These are phyloP conservation scores for Acleris emargana DNA, from an alignment of 2,888 invertebrate genomes.

Conservation along the genomic window DNA sequence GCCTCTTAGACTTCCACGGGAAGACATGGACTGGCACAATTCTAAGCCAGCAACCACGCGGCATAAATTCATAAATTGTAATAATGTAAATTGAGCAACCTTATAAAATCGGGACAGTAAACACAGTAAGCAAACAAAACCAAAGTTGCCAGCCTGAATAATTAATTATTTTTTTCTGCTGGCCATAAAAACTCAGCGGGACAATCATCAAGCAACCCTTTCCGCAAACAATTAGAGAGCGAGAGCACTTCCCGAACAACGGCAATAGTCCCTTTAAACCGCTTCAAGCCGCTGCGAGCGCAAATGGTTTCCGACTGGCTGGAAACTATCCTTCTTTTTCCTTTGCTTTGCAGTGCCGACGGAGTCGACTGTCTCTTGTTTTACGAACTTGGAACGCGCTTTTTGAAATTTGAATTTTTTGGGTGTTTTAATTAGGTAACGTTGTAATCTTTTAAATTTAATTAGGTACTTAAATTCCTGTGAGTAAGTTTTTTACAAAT, in stretches of 20 bases:
- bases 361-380: conserved; percentile 65
- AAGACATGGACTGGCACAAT: too few relatives aligned
- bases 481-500: too few relatives aligned
- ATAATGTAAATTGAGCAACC: too few relatives aligned
- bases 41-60: too few relatives aligned
- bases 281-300: conserved; percentile 48
- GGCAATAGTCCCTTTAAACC: conserved; percentile 65
- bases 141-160: background rate
- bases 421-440: conserved; percentile 28
- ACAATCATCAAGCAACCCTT: conserved; percentile 81
- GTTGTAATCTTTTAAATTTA: background rate
- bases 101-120: too few relatives aligned
- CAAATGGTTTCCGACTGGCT: conserved; percentile 72
- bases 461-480: background rate
- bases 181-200: conserved; percentile 66
- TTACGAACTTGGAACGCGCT: conserved; percentile 53
- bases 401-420: conserved; percentile 37
- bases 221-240: conserved; percentile 81
- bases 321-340: conserved; percentile 64
- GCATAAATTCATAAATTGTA: too few relatives aligned
- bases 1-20: too few relatives aligned
- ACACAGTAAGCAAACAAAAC: too few relatives aligned
- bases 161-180: conserved; percentile 43
- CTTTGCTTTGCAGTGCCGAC: conserved; percentile 61
- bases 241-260: conserved; percentile 76